Percentiles rank a stretch among this genome's conserved stretches.
These are phyloP conservation scores for cat (Felis catus) DNA, from an alignment of 2,113 vertebrate genomes.

Conservation along the genomic window DNA sequence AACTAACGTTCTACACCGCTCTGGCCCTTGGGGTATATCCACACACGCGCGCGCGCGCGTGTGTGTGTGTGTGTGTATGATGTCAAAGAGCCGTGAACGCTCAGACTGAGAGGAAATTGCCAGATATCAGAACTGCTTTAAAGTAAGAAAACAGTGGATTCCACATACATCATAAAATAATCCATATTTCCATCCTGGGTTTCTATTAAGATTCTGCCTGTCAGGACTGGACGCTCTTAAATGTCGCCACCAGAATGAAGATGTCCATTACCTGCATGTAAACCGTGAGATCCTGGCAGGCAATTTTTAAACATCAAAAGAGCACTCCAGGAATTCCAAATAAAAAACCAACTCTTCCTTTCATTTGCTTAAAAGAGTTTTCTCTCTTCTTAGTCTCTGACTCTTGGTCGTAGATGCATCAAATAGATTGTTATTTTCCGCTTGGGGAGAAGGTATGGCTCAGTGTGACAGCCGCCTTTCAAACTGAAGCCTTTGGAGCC, in stretches of 20 bases:
- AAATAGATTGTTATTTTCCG: not conserved
- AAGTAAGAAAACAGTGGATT: not conserved
- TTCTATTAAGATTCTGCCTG: not conserved
- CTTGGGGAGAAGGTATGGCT: not conserved
- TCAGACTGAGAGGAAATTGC: not conserved
- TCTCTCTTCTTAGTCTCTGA: not conserved
- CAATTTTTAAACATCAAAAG: conserved; percentile 35
- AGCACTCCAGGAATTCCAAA: not conserved
- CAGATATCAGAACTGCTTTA: not conserved
- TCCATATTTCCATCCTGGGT: not conserved
- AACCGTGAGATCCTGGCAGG: not conserved
- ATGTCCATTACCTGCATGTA: conserved; percentile 8
- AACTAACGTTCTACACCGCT: not conserved
- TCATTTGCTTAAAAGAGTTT: not conserved
- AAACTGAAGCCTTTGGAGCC: not conserved
- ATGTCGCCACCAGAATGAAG: not conserved
- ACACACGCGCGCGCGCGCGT: fast-evolving
- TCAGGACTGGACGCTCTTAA: not conserved
- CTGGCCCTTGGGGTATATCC: too few species aligned
- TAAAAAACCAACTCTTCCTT: not conserved
- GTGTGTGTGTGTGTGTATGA: not conserved
- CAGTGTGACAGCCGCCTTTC: not conserved
- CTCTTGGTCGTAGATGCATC: not conserved
- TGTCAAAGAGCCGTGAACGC: too few species aligned
- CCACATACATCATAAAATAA: not conserved